Percentiles rank a stretch among this genome's conserved stretches.
These are phyloP conservation scores for Climacteris rufus DNA, from an alignment of 2,113 vertebrate species.

Conservation along the genomic window DNA sequence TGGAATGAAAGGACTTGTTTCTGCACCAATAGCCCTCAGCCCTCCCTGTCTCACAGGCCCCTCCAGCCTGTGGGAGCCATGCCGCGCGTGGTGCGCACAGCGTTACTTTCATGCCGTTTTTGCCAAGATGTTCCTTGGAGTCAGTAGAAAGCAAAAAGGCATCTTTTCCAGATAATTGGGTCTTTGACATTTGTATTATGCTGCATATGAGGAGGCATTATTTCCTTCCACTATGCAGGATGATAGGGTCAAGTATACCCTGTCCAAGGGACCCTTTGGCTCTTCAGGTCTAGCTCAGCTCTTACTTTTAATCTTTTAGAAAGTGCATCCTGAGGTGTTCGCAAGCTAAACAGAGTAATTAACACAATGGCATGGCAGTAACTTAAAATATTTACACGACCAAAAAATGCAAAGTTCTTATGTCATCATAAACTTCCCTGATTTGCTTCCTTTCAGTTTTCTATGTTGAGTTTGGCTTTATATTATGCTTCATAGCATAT, in stretches of 20 bases:
- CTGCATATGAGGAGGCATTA: neutral
- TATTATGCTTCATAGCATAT: neutral
- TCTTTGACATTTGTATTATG: neutral
- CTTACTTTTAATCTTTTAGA: neutral
- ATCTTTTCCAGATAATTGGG: neutral
- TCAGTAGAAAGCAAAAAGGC: neutral
- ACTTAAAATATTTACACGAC: neutral
- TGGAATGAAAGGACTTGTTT: neutral
- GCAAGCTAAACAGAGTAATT: neutral
- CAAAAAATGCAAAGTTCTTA: neutral
- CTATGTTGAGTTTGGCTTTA: neutral
- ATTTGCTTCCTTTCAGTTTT: neutral
- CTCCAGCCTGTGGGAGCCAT: neutral
- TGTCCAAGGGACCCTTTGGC: neutral
- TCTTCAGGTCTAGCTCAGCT: neutral
- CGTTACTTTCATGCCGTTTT: neutral
- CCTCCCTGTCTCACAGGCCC: neutral
- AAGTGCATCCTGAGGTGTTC: neutral
- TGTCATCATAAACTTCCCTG: neutral
- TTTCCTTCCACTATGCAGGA: neutral
- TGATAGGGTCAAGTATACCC: neutral
- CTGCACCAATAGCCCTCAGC: neutral
- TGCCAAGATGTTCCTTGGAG: neutral
- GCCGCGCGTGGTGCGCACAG: rapidly evolving
- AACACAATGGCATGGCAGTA: neutral